Conservation (phyloP, 2,797 vertebrate genomes). For the Enteromius paludinosus region DNA sequence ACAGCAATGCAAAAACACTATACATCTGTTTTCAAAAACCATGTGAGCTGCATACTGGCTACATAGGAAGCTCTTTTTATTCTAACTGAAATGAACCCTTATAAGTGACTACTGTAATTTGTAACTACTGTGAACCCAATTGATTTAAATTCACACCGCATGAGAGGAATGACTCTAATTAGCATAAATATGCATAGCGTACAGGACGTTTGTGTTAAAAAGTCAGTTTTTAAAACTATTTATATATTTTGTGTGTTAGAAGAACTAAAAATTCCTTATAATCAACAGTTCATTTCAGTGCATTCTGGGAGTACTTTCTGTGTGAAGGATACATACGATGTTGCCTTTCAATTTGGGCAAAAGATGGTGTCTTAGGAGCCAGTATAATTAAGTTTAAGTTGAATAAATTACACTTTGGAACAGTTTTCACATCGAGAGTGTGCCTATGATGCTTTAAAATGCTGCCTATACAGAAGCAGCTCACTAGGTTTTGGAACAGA, state of each 20-base stretch:
- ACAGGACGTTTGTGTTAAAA: neutral
- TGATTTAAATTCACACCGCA: slow-evolving; percentile 5
- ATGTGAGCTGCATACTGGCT: neutral
- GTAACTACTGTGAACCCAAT: too few species aligned
- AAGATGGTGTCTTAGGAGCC: slow-evolving; percentile 4
- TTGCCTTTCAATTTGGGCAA: slow-evolving; percentile 22
- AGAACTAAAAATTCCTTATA: neutral
- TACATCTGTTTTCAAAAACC: neutral
- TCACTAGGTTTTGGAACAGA: slow-evolving; percentile 24
- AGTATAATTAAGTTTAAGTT: slow-evolving; percentile 26
- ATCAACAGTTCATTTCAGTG: slow-evolving; percentile 5
- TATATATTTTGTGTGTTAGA: neutral
- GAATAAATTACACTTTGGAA: slow-evolving; percentile 24
- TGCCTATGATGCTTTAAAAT: neutral
- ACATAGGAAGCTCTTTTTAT: neutral
- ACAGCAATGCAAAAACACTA: neutral
- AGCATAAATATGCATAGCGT: neutral
- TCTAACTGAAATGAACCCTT: neutral
- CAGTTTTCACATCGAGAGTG: neutral
- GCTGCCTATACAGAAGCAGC: slow-evolving; percentile 14
- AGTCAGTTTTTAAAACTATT: neutral
- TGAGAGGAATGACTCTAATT: neutral
- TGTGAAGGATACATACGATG: neutral
- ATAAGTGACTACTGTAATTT: neutral
- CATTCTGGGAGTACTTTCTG: neutral